phyloP scores from a whole-genome alignment of 2,888 invertebrate genomes.

The Steinernema carpocapsae region DNA sequence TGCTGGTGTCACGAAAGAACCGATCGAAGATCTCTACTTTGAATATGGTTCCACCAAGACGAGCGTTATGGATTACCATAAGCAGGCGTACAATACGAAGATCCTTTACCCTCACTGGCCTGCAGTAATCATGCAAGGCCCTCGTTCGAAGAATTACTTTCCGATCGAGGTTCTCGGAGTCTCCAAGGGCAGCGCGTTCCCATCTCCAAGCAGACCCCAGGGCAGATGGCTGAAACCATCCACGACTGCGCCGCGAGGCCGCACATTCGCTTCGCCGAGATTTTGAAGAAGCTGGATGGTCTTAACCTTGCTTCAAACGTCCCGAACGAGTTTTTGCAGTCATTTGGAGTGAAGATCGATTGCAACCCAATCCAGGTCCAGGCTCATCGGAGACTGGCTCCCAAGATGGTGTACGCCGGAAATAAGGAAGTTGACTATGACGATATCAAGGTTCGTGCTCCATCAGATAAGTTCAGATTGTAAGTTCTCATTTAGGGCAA shows the following conservation, averaged over 20 bases:
- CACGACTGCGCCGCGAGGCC: conserved; percentile 13
- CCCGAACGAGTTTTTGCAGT: not conserved
- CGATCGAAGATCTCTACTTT: not conserved
- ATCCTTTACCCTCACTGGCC: conserved; percentile 15
- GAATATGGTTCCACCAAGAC: not conserved
- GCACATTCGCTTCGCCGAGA: not conserved
- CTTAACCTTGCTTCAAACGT: conserved; percentile 1
- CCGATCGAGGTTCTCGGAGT: conserved; percentile 1
- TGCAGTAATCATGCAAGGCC: not conserved
- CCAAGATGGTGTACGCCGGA: not conserved
- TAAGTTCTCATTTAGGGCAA: not conserved
- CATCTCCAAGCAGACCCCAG: conserved; percentile 10
- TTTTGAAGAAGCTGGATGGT: not conserved
- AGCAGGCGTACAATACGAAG: not conserved
- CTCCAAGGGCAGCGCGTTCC: not conserved
- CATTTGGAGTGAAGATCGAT: not conserved
- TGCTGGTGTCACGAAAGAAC: not conserved
- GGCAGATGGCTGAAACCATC: not conserved
- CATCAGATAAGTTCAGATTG: not conserved
- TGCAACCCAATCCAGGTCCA: not conserved
- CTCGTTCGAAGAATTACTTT: not conserved
- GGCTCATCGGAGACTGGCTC: not conserved
- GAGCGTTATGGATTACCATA: conserved; percentile 9
- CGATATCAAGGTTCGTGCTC: not conserved
- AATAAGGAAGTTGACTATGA: not conserved